Base-by-base conservation (phyloP, 1,140 invertebrate genomes). In the Hirudo medicinalis region DNA sequence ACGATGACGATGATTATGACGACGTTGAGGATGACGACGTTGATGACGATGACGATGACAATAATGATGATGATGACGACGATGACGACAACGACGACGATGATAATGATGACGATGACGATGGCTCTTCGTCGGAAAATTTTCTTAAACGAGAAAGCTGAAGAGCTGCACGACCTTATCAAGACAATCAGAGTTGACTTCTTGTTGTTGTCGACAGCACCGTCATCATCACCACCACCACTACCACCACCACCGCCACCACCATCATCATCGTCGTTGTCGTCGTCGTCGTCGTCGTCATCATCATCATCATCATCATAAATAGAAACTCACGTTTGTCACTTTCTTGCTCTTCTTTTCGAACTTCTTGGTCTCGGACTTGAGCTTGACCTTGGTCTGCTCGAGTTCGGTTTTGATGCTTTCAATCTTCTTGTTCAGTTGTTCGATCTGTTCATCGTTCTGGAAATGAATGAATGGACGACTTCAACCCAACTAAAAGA, bases 271-370 rank as follows among this genome's bases (percentile, higher is more conserved):
- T 63, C 57, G 17, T 63, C 57, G 17, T 63, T 15, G 17, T 63
- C 57, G 20, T 63, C 57, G 17, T 63, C 57, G 19, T 63, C 57
- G 17, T 63, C 57, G 29, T 63, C 19, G 29, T 63, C 57, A 15
- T 63, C 55, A 60, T 60, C 55, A 60, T 60, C 55, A 15, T 60
- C 55, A 60, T 60, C 55, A 60, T 60, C 55, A 60, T 60, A 4
- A 60, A 15, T 20, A 63, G 13, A 11, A 63, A 63, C 29, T n/a
- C 29, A 63, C 57, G 22, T 9, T 63, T 63, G 57, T 63, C 29
- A 63, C 57, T 63, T 63, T 63, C 57, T 63, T 63, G 29, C 29
- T 63, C 57, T 63, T 63, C 20, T 63, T 63, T 5, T 63, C 57
- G 57, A 63, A 32, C 29, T 63, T 63, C 29, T 63, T 63, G 13